These are phyloP conservation scores for Scaeva pyrastri DNA, from an alignment of 2,888 invertebrate species.

Conservation along the genomic window DNA sequence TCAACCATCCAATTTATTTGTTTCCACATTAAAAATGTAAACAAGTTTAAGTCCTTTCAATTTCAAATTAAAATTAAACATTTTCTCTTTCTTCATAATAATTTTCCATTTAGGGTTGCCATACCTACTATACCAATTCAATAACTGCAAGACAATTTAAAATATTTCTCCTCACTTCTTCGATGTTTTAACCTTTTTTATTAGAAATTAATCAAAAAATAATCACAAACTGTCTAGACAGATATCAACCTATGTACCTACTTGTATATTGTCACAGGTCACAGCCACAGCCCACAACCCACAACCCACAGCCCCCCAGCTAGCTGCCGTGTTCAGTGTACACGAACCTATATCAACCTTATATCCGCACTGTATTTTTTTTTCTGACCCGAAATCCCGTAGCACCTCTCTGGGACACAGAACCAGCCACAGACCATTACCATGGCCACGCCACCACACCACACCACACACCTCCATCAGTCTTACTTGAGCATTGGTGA, in stretches of 20 bases:
- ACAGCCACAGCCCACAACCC: slow-evolving; percentile 24
- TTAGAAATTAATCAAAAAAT: slow-evolving; percentile 65
- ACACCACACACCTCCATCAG: slow-evolving; percentile 21
- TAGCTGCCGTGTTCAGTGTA: background rate
- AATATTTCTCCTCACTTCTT: background rate
- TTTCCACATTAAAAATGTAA: background rate
- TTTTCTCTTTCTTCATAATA: background rate
- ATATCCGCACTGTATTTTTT: background rate
- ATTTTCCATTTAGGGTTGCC: background rate
- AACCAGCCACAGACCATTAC: slow-evolving; percentile 44
- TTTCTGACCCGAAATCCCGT: slow-evolving; percentile 20
- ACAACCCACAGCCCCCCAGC: background rate
- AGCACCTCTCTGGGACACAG: slow-evolving; percentile 28
- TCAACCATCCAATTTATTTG: background rate
- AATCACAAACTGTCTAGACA: slow-evolving; percentile 72
- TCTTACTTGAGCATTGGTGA: slow-evolving; percentile 5
- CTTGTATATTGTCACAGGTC: slow-evolving; percentile 58
- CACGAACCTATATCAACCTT: background rate
- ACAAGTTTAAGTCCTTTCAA: background rate
- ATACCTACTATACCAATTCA: no score
- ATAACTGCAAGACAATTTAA: background rate
- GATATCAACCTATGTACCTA: slow-evolving; percentile 1
- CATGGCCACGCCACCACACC: background rate
- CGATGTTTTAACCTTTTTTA: slow-evolving; percentile 8
- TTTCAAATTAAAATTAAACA: background rate